Conservation (phyloP, 2,113 vertebrate species). For the Gadus chalcogrammus region DNA sequence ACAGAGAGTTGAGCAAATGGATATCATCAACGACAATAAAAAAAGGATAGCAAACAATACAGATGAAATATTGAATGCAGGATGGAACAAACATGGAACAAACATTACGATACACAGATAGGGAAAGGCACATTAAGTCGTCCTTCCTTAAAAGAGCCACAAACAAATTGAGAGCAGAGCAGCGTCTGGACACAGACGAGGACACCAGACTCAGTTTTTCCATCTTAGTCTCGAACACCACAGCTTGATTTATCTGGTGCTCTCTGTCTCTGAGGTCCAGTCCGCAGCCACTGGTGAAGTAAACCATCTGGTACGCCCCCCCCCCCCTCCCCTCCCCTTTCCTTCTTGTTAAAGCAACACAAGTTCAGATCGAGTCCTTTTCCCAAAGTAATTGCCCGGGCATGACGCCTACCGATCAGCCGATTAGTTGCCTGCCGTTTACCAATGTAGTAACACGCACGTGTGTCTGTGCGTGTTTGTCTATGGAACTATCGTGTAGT, state of each 20-base stretch:
- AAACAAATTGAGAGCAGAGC: too few relatives aligned
- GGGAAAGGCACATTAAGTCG: too few relatives aligned
- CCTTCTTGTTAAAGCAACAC: conserved; percentile 57
- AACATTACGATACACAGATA: too few relatives aligned
- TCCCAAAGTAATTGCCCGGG: background rate
- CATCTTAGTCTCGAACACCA: conserved; percentile 55
- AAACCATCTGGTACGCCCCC: conserved; percentile 64
- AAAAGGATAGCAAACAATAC: background rate
- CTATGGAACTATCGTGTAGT: conserved; percentile 8
- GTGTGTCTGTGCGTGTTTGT: conserved; percentile 1
- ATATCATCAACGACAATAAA: background rate
- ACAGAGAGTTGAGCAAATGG: background rate
- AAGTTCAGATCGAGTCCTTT: conserved; percentile 20
- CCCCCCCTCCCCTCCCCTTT: too few relatives aligned
- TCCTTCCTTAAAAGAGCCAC: too few relatives aligned
- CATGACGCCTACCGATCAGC: background rate
- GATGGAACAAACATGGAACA: too few relatives aligned
- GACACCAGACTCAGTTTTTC: conserved; percentile 66
- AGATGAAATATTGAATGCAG: background rate
- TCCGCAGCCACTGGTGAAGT: conserved; percentile 59
- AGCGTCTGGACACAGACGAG: too few relatives aligned
- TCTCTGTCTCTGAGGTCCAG: conserved; percentile 45
- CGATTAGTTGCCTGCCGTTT: background rate
- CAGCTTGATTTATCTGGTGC: conserved; percentile 38
- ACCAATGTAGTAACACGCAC: background rate